Conservation (phyloP, 2,888 invertebrate genomes). For the Hemithea aestivaria region DNA sequence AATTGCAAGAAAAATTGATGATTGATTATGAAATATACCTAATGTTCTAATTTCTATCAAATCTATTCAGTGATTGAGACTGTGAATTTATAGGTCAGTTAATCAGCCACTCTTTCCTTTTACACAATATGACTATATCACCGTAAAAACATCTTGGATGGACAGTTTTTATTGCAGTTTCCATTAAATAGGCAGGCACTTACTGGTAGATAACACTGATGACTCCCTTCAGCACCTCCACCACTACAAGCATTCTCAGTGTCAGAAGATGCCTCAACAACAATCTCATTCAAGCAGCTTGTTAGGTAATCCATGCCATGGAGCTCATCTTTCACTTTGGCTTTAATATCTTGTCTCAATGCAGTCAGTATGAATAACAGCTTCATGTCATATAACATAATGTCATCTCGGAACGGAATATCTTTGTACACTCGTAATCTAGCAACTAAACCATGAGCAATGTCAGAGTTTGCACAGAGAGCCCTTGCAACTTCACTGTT, state of each 20-base stretch:
- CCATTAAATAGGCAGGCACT: slow-evolving; percentile 17
- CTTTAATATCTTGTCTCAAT: slow-evolving; percentile 83
- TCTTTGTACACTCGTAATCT: slow-evolving; percentile 84
- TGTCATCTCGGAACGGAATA: slow-evolving; percentile 81
- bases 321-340: slow-evolving; percentile 82
- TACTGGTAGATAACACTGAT: slow-evolving; percentile 48
- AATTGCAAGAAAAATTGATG: too few relatives aligned
- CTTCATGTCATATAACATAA: slow-evolving; percentile 93
- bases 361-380: slow-evolving; percentile 94
- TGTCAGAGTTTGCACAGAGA: slow-evolving; percentile 78
- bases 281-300: slow-evolving; percentile 82
- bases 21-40: too few relatives aligned
- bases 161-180: too few relatives aligned
- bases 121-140: too few relatives aligned
- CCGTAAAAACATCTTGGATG: too few relatives aligned
- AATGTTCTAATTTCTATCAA: too few relatives aligned
- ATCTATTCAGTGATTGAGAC: too few relatives aligned
- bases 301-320: slow-evolving; percentile 84
- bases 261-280: slow-evolving; percentile 58
- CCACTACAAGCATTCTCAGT: slow-evolving; percentile 38
- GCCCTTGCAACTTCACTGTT: slow-evolving; percentile 78
- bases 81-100: too few relatives aligned
- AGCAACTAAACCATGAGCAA: slow-evolving; percentile 84
- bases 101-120: too few relatives aligned
- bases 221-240: slow-evolving; percentile 30